Evolutionary conservation across 2,113 vertebrate genomes (phyloP).

Genomic region (Phrynocephalus versicolor): DNA sequence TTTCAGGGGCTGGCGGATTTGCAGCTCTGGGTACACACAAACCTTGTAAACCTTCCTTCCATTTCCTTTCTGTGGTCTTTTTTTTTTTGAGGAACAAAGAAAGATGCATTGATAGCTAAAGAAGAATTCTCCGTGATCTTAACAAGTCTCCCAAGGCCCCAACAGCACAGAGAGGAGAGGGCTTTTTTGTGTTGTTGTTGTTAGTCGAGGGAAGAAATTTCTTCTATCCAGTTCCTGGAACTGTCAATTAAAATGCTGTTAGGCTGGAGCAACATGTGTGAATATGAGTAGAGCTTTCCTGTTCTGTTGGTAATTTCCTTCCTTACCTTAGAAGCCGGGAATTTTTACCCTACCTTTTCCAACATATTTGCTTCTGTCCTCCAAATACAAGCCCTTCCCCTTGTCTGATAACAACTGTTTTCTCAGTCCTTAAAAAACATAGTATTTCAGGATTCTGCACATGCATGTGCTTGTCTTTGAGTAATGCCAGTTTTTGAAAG

Average conservation of each 20-base stretch:
- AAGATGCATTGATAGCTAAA: slow-evolving; percentile 10
- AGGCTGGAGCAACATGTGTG: slow-evolving; percentile 50
- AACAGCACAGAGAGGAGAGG: neutral
- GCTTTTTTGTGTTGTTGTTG: neutral
- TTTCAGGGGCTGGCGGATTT: slow-evolving; percentile 70
- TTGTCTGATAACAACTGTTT: slow-evolving; percentile 60
- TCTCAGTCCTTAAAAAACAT: neutral
- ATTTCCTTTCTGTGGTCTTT: slow-evolving; percentile 66
- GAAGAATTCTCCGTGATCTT: neutral
- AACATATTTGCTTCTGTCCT: slow-evolving; percentile 41
- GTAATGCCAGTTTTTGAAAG: neutral
- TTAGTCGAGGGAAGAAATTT: neutral
- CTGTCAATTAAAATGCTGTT: slow-evolving; percentile 11
- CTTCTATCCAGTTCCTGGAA: neutral
- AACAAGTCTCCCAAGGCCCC: neutral
- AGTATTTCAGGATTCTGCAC: neutral
- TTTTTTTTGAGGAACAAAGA: slow-evolving; percentile 66
- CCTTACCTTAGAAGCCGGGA: slow-evolving; percentile 68
- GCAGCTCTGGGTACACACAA: slow-evolving; percentile 64
- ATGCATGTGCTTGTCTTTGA: neutral
- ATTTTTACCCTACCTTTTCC: slow-evolving; percentile 68
- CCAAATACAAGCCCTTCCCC: slow-evolving; percentile 39
- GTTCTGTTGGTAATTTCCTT: slow-evolving; percentile 70
- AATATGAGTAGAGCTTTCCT: slow-evolving; percentile 66
- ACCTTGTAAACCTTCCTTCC: slow-evolving; percentile 70